These are phyloP conservation scores for Trogon melanurus DNA, from an alignment of 2,113 vertebrate species.

Conservation along the genomic window DNA sequence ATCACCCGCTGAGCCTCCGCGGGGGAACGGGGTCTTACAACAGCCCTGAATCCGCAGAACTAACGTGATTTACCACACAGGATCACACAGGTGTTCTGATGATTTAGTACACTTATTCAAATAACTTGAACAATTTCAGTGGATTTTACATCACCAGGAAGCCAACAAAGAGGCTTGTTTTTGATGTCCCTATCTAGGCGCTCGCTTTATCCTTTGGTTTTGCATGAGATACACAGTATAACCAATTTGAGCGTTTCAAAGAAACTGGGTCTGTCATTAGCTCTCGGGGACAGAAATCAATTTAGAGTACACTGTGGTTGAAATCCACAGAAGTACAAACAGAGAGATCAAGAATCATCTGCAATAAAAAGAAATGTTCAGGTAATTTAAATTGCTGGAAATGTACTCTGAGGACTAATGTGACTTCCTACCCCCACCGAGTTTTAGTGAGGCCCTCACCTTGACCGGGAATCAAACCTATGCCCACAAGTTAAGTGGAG, in stretches of 20 bases:
- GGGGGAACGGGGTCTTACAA: neutral
- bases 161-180: neutral
- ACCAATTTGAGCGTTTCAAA: slow-evolving; percentile 31
- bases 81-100: neutral
- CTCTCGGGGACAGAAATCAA: slow-evolving; percentile 52
- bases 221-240: neutral
- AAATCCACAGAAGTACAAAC: neutral
- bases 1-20: neutral
- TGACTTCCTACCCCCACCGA: neutral
- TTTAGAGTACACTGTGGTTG: neutral
- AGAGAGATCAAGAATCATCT: slow-evolving; percentile 11
- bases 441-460: neutral
- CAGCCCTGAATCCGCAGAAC: neutral
- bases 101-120: neutral
- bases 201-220: neutral
- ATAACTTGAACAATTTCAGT: neutral
- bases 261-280: slow-evolving; percentile 39
- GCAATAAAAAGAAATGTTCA: slow-evolving; percentile 22
- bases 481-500: neutral
- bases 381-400: slow-evolving; percentile 28
- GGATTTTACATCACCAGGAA: neutral
- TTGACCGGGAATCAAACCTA: neutral
- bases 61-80: neutral
- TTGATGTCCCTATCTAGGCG: neutral
- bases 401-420: neutral